A percentile compares a stretch with the other conserved stretches of the same genome.
phyloP scores from a whole-genome alignment of 2,113 vertebrate genomes.

The Nannospalax galili region DNA sequence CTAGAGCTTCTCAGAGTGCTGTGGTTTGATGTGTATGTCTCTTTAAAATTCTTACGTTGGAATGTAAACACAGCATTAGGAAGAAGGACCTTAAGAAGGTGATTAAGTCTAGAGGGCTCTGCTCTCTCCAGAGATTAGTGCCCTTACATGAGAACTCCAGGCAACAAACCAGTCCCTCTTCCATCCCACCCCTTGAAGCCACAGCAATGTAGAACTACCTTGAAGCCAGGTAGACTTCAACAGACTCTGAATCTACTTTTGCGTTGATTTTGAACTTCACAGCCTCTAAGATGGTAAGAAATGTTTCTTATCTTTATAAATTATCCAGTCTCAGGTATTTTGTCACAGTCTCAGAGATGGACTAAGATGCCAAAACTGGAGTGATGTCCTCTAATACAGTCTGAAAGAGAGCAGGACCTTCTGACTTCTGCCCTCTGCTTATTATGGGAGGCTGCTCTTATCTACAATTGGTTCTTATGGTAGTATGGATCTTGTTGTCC shows the following conservation, averaged over 20 bases:
- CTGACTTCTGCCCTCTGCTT: not conserved
- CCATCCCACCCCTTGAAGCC: not conserved
- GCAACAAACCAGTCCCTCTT: not conserved
- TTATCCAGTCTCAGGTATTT: not conserved
- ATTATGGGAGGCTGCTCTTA: too few species aligned
- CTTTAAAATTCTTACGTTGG: not conserved
- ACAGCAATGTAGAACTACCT: not conserved
- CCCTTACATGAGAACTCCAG: not conserved
- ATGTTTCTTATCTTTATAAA: not conserved
- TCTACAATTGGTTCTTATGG: too few species aligned
- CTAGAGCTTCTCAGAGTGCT: not conserved
- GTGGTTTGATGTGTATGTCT: not conserved
- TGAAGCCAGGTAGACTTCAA: not conserved
- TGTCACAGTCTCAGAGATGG: not conserved
- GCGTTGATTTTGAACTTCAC: not conserved
- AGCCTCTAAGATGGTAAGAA: not conserved
- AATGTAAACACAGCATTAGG: not conserved
- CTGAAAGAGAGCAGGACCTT: not conserved
- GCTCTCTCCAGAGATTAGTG: not conserved
- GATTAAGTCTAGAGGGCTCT: not conserved
- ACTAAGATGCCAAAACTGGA: not conserved
- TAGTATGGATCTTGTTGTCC: too few species aligned
- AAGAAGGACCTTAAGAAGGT: too few species aligned
- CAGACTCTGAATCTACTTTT: not conserved
- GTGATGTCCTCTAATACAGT: fast-evolving